phyloP scores from a whole-genome alignment of 2,797 vertebrate genomes.

The Chelonia mydas region DNA sequence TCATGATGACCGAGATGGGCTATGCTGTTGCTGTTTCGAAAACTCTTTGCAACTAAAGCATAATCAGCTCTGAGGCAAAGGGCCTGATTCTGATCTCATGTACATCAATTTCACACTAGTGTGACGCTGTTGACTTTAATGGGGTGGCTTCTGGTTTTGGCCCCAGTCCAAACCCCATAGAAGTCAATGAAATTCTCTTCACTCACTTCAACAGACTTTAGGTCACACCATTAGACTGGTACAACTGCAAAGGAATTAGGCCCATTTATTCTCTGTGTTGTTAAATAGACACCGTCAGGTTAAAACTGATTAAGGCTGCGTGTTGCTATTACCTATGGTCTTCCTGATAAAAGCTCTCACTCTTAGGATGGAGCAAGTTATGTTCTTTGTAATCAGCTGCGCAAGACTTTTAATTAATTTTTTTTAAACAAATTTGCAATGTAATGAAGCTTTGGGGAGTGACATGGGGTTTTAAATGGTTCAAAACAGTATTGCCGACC shows the following conservation, averaged over 20 bases:
- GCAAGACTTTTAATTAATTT: conserved; percentile 18
- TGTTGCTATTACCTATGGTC: neutral
- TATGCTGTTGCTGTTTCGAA: neutral
- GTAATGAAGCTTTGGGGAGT: conserved; percentile 8
- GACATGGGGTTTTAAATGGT: neutral
- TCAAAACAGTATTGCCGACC: neutral
- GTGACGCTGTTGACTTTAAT: neutral
- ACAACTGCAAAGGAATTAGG: neutral
- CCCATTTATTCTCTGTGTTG: neutral
- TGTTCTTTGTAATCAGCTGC: neutral
- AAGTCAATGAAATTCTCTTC: neutral
- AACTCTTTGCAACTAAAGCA: neutral
- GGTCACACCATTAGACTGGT: neutral
- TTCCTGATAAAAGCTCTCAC: neutral
- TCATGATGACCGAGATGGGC: neutral
- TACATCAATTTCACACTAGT: neutral
- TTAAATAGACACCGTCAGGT: neutral
- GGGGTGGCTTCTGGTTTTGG: neutral
- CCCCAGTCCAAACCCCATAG: rapidly evolving
- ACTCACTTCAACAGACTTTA: neutral
- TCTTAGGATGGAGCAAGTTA: neutral
- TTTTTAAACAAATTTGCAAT: neutral
- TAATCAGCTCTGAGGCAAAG: neutral
- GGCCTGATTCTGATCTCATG: neutral
- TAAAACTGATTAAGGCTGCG: neutral